phyloP scores from a whole-genome alignment of 2,113 vertebrate genomes.

The Arizona elegans region DNA sequence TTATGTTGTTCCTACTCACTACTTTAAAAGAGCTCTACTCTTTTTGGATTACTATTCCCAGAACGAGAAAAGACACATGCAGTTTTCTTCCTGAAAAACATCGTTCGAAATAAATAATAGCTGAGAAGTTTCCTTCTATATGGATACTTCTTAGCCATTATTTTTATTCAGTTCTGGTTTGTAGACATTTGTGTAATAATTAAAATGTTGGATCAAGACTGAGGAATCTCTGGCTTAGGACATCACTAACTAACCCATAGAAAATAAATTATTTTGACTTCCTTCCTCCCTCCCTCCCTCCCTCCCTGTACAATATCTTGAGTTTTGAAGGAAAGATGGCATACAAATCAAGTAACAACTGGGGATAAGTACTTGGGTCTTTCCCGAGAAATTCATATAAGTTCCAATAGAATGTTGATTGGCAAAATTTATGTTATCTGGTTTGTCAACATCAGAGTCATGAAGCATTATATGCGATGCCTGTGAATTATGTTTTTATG shows the following conservation, averaged over 20 bases:
- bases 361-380: too few relatives aligned
- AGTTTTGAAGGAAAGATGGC: neutral
- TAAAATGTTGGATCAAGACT: neutral
- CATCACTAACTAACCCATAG: neutral
- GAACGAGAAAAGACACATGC: neutral
- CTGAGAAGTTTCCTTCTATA: neutral
- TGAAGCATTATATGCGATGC: neutral
- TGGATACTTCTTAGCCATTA: neutral
- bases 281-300: neutral
- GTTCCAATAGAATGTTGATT: neutral
- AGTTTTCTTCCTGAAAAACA: neutral
- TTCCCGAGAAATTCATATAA: neutral
- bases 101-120: neutral
- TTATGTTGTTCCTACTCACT: neutral
- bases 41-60: neutral
- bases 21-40: neutral
- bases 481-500: neutral
- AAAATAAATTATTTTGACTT: neutral
- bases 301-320: neutral
- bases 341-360: neutral
- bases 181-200: neutral
- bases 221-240: neutral
- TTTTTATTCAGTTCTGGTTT: neutral
- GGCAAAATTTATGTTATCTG: neutral
- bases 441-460: neutral